Percentiles rank a stretch among this genome's conserved stretches.
These are phyloP conservation scores for Ptychadena robeensis DNA, from an alignment of 2,797 vertebrate genomes.

Conservation along the genomic window DNA sequence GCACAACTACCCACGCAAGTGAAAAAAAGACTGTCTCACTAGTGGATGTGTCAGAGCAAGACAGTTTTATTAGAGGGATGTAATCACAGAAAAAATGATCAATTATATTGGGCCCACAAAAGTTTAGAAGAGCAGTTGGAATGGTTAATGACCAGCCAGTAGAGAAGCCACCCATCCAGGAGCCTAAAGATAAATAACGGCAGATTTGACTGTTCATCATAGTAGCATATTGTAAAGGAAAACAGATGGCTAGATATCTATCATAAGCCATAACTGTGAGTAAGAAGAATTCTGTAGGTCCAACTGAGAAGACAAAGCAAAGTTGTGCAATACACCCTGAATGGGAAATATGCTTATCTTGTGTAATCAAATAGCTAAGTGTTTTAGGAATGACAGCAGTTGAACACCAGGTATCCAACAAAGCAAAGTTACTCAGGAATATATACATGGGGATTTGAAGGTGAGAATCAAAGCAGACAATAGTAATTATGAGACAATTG, in stretches of 20 bases:
- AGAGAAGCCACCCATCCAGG: conserved; percentile 45
- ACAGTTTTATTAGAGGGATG: conserved; percentile 63
- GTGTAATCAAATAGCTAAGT: conserved; percentile 32
- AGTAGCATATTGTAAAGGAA: conserved; percentile 40
- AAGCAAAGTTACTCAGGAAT: conserved; percentile 43
- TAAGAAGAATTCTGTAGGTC: conserved; percentile 39
- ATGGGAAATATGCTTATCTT: conserved; percentile 33
- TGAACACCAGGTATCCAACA: conserved; percentile 42
- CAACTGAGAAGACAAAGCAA: conserved; percentile 40
- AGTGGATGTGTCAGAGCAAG: conserved; percentile 60
- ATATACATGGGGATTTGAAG: conserved; percentile 54
- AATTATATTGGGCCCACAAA: conserved; percentile 61
- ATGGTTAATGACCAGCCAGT: conserved; percentile 50
- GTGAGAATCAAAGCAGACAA: conserved; percentile 20
- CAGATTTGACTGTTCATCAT: conserved; percentile 44
- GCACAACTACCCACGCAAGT: conserved; percentile 60
- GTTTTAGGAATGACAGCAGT: conserved; percentile 47
- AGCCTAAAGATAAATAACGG: conserved; percentile 17
- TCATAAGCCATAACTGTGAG: conserved; percentile 55
- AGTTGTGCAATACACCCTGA: conserved; percentile 40
- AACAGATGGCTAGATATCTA: conserved; percentile 47
- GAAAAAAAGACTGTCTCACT: conserved; percentile 60
- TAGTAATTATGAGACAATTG: conserved; percentile 40
- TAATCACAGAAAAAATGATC: conserved; percentile 67
- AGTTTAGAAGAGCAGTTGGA: conserved; percentile 56